phyloP scores from a whole-genome alignment of 1,140 invertebrate genomes.

The Trachelipus rathkii region DNA sequence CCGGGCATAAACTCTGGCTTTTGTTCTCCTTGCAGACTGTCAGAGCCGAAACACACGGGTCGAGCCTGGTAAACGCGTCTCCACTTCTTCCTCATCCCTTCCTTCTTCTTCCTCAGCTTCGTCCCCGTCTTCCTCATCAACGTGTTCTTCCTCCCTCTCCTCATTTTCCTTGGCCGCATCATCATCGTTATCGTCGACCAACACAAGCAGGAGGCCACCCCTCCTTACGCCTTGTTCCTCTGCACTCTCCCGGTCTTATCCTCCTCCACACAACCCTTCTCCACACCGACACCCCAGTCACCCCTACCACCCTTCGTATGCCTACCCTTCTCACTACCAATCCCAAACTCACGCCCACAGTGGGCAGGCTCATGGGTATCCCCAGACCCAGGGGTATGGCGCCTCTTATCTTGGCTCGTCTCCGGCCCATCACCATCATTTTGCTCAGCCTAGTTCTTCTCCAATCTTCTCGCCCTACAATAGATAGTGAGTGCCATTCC shows the following conservation, averaged over 20 bases:
- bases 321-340: constrained; percentile 37
- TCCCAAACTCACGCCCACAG: constrained; percentile 34
- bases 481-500: constrained; percentile 45
- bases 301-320: constrained; percentile 32
- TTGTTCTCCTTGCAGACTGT: constrained; percentile 46
- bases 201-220: constrained; percentile 20
- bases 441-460: constrained; percentile 46
- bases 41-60: constrained; percentile 45
- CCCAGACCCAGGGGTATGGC: constrained; percentile 27
- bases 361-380: constrained; percentile 34
- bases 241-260: constrained; percentile 28
- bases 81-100: constrained; percentile 28
- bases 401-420: constrained; percentile 44
- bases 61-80: constrained; percentile 38
- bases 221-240: constrained; percentile 24
- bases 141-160: constrained; percentile 35
- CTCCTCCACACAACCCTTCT: constrained; percentile 26
- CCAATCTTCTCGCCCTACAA: constrained; percentile 46
- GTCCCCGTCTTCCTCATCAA: constrained; percentile 36
- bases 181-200: not conserved
- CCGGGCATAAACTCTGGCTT: constrained; percentile 24
- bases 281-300: constrained; percentile 31
- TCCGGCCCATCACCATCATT: constrained; percentile 41
- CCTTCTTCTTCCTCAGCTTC: constrained; percentile 24
- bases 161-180: constrained; percentile 28